phyloP scores from a whole-genome alignment of 2,797 vertebrate genomes.

The Tapirus indicus region DNA sequence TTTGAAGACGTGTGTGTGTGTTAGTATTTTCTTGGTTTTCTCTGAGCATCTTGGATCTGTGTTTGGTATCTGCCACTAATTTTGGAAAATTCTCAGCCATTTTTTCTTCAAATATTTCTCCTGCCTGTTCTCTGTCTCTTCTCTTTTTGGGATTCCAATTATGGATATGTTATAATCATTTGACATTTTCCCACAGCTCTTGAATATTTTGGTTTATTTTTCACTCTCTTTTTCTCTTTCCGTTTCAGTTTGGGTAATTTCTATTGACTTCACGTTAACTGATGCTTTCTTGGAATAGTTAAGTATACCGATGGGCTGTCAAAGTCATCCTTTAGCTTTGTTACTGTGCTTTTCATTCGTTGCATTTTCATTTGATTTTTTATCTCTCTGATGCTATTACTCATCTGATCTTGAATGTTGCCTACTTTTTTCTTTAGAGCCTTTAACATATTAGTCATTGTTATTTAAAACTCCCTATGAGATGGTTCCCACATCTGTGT shows the following conservation, averaged over 20 bases:
- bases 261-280: background rate
- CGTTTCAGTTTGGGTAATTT: background rate
- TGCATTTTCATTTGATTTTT: background rate
- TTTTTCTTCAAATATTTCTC: constrained; percentile 38
- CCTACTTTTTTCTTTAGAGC: background rate
- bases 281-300: background rate
- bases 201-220: background rate
- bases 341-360: background rate
- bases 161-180: background rate
- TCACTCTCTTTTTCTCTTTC: background rate
- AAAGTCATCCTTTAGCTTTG: background rate
- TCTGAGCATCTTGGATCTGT: background rate
- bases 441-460: background rate
- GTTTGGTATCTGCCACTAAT: background rate
- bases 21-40: background rate
- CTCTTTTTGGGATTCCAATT: background rate
- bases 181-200: background rate
- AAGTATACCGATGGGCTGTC: background rate
- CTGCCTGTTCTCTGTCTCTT: background rate
- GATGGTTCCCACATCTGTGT: background rate
- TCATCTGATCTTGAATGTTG: background rate
- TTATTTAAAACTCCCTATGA: background rate
- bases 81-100: background rate
- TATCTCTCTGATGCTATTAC: background rate
- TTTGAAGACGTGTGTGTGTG: background rate